Evolutionary conservation across 2,888 invertebrate genomes (phyloP).

Genomic region (Drosophila paramelanica): DNA sequence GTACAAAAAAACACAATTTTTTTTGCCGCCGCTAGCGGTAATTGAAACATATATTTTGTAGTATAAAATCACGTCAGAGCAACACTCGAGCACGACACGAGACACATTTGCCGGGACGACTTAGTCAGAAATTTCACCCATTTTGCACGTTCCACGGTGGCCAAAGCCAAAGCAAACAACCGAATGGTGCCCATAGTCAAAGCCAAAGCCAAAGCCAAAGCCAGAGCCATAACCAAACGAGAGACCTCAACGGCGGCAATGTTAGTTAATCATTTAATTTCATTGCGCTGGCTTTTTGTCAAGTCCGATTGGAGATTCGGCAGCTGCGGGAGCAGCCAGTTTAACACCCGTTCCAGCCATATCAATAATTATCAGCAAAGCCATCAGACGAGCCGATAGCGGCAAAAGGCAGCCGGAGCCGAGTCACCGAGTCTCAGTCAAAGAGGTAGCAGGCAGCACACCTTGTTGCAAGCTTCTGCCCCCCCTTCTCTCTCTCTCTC

Average conservation of each 20-base stretch:
- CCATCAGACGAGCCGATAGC: constrained; percentile 62
- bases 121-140: constrained; percentile 72
- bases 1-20: constrained; percentile 18
- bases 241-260: constrained; percentile 34
- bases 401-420: not conserved
- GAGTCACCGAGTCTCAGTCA: not conserved
- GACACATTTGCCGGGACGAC: constrained; percentile 10
- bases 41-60: constrained; percentile 78
- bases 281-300: constrained; percentile 72
- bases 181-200: constrained; percentile 25
- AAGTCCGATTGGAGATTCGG: constrained; percentile 53
- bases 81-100: constrained; percentile 67
- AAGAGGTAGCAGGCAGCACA: constrained; percentile 20
- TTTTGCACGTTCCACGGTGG: constrained; percentile 67
- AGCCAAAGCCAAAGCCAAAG: constrained; percentile 1
- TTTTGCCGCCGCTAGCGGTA: constrained; percentile 67
- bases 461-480: constrained; percentile 27
- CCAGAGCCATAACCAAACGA: constrained; percentile 24
- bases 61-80: constrained; percentile 68
- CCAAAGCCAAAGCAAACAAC: constrained; percentile 26
- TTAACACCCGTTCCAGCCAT: constrained; percentile 53
- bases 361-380: constrained; percentile 66
- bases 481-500: too few relatives aligned
- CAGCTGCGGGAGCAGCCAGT: constrained; percentile 46
- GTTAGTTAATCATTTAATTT: constrained; percentile 80